Evolutionary conservation across 2,888 invertebrate genomes (phyloP).

Genomic region (Lithophane ornitopus): DNA sequence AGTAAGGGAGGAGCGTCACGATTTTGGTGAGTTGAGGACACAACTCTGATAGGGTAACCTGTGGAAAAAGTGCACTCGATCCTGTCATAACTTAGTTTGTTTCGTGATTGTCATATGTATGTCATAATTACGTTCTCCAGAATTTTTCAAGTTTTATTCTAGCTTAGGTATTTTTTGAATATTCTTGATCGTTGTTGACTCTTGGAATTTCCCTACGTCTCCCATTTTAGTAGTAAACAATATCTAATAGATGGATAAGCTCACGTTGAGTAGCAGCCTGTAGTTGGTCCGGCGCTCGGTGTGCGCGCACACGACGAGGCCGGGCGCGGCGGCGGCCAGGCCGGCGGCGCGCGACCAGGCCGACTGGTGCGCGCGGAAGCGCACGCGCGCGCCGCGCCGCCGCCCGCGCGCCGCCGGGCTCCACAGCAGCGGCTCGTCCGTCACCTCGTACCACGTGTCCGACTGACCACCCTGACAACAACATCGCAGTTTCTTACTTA

Average conservation of each 20-base stretch:
- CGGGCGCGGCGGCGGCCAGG: constrained; percentile 94
- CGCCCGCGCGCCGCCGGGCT: constrained; percentile 80
- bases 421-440: constrained; percentile 93
- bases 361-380: constrained; percentile 76
- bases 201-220: not conserved
- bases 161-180: not conserved
- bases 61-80: not conserved
- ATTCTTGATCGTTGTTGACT: not conserved
- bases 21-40: constrained; percentile 94
- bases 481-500: constrained; percentile 20
- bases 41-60: constrained; percentile 93
- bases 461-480: constrained; percentile 90
- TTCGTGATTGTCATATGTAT: not conserved
- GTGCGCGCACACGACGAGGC: constrained; percentile 93
- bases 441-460: constrained; percentile 90
- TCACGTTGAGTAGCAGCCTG: constrained; percentile 92
- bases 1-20: constrained; percentile 94
- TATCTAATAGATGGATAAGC: not conserved
- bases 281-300: constrained; percentile 93
- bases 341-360: constrained; percentile 86
- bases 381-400: constrained; percentile 74
- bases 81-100: not conserved
- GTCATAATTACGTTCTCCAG: not conserved
- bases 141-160: not conserved
- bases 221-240: not conserved